Evolutionary conservation across 2,888 invertebrate genomes (phyloP).

Genomic region (Andrena bucephala): DNA sequence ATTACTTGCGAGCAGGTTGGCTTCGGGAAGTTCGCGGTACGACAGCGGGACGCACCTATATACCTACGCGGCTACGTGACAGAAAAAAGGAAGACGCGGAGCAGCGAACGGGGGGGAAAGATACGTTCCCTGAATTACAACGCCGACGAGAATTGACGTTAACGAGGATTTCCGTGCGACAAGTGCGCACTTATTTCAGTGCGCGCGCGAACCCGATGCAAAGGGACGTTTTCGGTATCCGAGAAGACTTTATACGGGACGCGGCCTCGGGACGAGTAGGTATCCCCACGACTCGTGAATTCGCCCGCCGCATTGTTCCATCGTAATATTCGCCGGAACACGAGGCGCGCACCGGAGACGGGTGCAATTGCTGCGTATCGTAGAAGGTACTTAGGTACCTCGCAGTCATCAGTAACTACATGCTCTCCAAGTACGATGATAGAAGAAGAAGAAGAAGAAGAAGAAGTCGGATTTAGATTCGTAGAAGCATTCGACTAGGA

Average conservation of each 20-base stretch:
- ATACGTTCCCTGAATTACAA: slow-evolving; percentile 68
- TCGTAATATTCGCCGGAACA: slow-evolving; percentile 38
- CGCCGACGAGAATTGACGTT: slow-evolving; percentile 72
- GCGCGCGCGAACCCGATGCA: slow-evolving; percentile 44
- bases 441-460: no score
- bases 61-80: slow-evolving; percentile 50
- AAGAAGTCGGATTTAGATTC: slow-evolving; percentile 8
- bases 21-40: slow-evolving; percentile 59
- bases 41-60: slow-evolving; percentile 49
- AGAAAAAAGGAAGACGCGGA: slow-evolving; percentile 51
- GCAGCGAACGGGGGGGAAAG: slow-evolving; percentile 4
- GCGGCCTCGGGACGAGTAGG: background rate
- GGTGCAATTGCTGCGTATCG: background rate
- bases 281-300: slow-evolving; percentile 31
- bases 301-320: slow-evolving; percentile 37
- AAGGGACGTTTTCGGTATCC: slow-evolving; percentile 52
- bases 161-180: slow-evolving; percentile 73
- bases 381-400: no score
- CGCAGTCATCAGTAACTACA: background rate
- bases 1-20: slow-evolving; percentile 62
- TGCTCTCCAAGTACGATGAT: background rate
- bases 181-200: slow-evolving; percentile 66
- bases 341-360: background rate
- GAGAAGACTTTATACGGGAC: slow-evolving; percentile 54
- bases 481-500: background rate